These are phyloP conservation scores for Ochotona curzoniae DNA, from an alignment of 2,113 vertebrate species.

Conservation along the genomic window DNA sequence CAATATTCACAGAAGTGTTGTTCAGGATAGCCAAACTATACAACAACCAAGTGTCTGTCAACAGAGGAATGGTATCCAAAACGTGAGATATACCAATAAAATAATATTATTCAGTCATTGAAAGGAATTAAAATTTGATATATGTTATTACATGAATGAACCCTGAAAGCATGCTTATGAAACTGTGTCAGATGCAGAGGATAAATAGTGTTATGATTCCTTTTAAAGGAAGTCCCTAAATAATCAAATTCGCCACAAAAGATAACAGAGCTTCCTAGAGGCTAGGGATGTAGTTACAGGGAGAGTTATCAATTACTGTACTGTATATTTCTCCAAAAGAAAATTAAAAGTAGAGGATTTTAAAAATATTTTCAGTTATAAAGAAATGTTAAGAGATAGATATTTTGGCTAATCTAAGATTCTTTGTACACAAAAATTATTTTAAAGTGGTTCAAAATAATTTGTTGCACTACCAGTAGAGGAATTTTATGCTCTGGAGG, in stretches of 20 bases:
- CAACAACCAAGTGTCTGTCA: neutral
- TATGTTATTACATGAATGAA: neutral
- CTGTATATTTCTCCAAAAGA: no score
- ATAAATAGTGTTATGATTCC: neutral
- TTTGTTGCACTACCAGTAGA: no score
- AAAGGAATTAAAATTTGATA: neutral
- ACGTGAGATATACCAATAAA: neutral
- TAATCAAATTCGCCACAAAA: neutral
- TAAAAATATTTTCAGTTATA: no score
- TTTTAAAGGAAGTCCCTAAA: neutral
- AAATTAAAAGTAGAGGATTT: no score
- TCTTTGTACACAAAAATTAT: no score
- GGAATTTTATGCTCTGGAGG: no score
- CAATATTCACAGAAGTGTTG: neutral
- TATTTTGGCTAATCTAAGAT: no score
- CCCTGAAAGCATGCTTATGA: neutral
- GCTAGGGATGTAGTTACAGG: neutral
- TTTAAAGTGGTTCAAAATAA: no score
- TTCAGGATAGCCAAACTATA: neutral
- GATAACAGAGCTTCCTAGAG: neutral
- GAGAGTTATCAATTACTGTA: neutral
- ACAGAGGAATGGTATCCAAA: conserved; percentile 1
- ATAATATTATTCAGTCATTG: neutral
- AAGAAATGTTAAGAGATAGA: no score
- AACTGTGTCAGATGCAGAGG: conserved; percentile 13